Base-by-base conservation (phyloP, 1,140 invertebrate genomes). In the Aphidius ervi region DNA sequence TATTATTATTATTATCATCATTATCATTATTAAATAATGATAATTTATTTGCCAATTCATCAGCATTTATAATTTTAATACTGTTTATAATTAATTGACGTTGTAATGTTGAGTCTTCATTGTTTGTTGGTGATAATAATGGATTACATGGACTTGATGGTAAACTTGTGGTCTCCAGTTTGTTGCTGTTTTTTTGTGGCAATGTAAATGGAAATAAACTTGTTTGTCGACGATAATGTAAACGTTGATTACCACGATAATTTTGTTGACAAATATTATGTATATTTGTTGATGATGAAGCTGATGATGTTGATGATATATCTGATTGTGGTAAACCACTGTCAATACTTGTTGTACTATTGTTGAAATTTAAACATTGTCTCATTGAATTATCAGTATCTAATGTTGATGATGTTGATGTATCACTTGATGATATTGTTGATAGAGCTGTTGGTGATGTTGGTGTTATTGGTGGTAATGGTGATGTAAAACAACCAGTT, bases 61-160 rank as follows among this genome's bases (percentile, higher is more conserved):
- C 68, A 49, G 71, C 61, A 59, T 73, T 68, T 10, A 80, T 64
- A 10, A 71, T 69, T 3, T 69, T 61, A 1, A 77, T 76, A 23
- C 68, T 69, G 56, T 76, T 70, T 9, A 82, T 63, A 16, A 82
- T 73, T 43, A 84, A 69, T 42, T 81, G 77, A 5, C 82, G 74
- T 59, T 8, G n/a, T n/a, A 8, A n/a, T 46, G 45, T 46, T n/a
- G n/a, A 3, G 4, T 46, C n/a, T 8, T 8, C 8, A 46, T 8
- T n/a, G 4, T 46, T 54, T 85, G 83, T 7, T 85, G 23, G 70
- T 8, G 79, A 81, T 46, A 75, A 72, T 57, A 74, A 81, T 62
- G 86, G 84, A n/a, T 76, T 77, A 70, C 81, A 85, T 2, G 85
- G 84, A 61, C 82, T 84, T 1, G 82, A 75, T 2, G 85, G 84